Base-by-base conservation (phyloP, 2,888 invertebrate species). In the Papilio demoleus region DNA sequence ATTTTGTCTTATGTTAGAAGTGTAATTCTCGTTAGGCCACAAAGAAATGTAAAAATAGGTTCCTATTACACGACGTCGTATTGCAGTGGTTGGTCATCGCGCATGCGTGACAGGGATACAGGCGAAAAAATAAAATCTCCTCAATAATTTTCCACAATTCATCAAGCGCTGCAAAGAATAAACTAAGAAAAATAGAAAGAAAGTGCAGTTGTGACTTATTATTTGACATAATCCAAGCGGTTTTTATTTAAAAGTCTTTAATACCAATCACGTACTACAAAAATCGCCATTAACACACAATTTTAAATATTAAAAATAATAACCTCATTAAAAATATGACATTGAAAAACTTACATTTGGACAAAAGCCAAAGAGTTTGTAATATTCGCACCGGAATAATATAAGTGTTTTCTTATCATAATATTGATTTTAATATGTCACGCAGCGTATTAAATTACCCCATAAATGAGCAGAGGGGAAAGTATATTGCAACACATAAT, bases 31-130 rank as follows among this genome's bases (percentile, higher is more conserved):
- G 60, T 69, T 60, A 65, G 60, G 40, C 53, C 71, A 76, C 76
- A 76, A 76, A 75, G 74, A 75, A 71, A 76, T 74, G 73, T 76
- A 77, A 77, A 77, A 76, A 76, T 77, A 77, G 77, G 74, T 68
- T 72, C 70, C 70, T 70, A 74, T 74, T 74, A 72, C 74, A 73
- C 77, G 76, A 71, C 89, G 91, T 82, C 90, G 90, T 91, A 92
- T 88, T 92, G 92, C 92, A 89, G 92, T 87, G 82, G 88, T 84
- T 77, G 72, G 6, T 60, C 9, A 70, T 34, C 72, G 85, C 92
- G 91, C 92, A 88, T 88, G 92, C 91, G 91, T 73, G 62, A 1
- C 22, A 50, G 81, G 75, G 86, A 80, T 84, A 76, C 81, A 75
- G 81, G 75, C 17, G 14, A 6, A n/a, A 1, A 12, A 47, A 65